Evolutionary conservation across 1,140 invertebrate species (phyloP).

Genomic region (Drosophila ambigua): DNA sequence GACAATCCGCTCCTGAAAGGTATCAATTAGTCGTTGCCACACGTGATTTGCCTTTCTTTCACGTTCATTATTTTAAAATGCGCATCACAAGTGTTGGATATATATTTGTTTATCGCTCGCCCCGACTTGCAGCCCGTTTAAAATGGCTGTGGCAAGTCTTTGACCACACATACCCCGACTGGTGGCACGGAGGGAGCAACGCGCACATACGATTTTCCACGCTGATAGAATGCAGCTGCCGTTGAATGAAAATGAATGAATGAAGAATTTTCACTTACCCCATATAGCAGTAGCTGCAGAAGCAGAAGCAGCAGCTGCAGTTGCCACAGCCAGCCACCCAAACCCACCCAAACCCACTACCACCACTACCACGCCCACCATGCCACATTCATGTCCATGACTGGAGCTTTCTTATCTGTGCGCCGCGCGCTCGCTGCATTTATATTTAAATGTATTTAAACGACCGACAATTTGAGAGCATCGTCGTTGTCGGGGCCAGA

Average conservation of each 20-base stretch:
- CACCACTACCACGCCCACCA: constrained; percentile 11
- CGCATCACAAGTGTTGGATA: constrained; percentile 69
- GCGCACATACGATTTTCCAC: constrained; percentile 50
- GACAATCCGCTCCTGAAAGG: constrained; percentile 8
- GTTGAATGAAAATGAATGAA: constrained; percentile 70
- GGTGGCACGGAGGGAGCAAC: background rate
- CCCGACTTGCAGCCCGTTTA: constrained; percentile 52
- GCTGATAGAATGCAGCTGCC: constrained; percentile 58
- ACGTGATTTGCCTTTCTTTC: background rate
- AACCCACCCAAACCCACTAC: constrained; percentile 6
- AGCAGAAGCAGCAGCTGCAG: background rate
- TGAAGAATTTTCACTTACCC: constrained; percentile 72
- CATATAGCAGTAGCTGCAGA: constrained; percentile 2
- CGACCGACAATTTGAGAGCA: constrained; percentile 80
- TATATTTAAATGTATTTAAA: constrained; percentile 83
- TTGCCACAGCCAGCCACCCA: constrained; percentile 8
- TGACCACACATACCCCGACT: constrained; percentile 29
- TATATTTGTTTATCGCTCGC: constrained; percentile 73
- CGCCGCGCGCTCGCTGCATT: constrained; percentile 55
- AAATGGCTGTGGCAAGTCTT: constrained; percentile 65
- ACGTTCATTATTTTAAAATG: constrained; percentile 77
- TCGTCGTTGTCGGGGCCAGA: constrained; percentile 63
- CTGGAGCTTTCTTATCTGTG: constrained; percentile 65
- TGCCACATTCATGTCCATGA: constrained; percentile 29
- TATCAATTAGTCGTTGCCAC: constrained; percentile 34